A percentile compares a stretch with the other conserved stretches of the same genome.
Conservation (phyloP, 92 coral and sea anemone genomes). For the Zoanthus solanderi region DNA sequence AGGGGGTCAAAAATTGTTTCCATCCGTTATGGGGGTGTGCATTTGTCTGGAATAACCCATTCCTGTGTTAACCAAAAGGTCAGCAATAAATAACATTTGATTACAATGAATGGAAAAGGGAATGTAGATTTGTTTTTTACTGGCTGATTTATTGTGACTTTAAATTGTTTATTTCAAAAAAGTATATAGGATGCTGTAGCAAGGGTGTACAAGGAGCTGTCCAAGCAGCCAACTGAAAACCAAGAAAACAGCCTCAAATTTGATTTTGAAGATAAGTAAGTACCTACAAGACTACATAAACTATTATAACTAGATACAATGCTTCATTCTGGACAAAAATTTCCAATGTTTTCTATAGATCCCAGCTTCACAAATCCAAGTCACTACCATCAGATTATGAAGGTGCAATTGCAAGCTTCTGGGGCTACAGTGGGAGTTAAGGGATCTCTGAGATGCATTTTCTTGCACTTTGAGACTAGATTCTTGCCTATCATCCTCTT, state of each 20-base stretch:
- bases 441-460: neutral
- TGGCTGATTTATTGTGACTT: neutral
- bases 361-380: neutral
- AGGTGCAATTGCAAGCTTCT: neutral
- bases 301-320: neutral
- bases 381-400: neutral
- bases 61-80: no score
- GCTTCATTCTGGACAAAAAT: neutral
- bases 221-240: neutral
- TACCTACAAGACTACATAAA: neutral
- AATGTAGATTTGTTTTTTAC: neutral
- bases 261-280: neutral
- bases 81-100: no score
- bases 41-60: no score
- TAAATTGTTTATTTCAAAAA: neutral
- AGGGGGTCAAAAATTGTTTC: no score
- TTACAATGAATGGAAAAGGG: neutral
- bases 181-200: conserved; percentile 13
- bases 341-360: neutral
- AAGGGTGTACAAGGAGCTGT: conserved; percentile 14
- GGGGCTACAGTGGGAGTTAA: neutral
- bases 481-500: neutral
- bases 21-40: no score
- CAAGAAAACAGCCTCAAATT: neutral
- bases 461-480: neutral